phyloP scores from a whole-genome alignment of 2,113 vertebrate species.

The Herpailurus yagouaroundi region DNA sequence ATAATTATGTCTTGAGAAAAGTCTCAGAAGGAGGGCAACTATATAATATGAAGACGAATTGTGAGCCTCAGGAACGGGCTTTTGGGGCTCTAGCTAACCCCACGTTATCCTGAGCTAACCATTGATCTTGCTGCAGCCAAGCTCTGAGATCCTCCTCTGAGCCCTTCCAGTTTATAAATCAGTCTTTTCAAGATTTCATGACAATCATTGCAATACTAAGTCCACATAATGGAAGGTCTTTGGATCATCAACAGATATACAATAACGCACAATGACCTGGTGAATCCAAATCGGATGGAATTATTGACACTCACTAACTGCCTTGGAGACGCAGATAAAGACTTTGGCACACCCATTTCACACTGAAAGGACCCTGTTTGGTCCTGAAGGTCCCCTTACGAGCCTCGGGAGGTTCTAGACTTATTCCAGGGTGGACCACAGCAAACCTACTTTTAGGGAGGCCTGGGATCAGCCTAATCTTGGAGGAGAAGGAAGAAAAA shows the following conservation, averaged over 20 bases:
- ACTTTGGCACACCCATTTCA: background rate
- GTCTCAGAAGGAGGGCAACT: background rate
- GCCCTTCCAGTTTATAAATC: background rate
- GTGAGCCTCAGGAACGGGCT: background rate
- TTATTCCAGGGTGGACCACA: background rate
- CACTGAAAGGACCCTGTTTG: background rate
- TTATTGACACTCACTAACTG: background rate
- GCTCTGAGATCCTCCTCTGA: background rate
- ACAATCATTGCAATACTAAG: background rate
- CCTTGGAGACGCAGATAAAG: background rate
- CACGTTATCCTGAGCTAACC: background rate
- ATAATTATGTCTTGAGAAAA: background rate
- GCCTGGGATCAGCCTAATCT: background rate
- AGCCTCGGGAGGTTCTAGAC: background rate
- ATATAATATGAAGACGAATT: background rate
- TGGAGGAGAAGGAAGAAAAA: background rate
- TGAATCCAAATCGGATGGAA: background rate
- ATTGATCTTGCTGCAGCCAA: background rate
- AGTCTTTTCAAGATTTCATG: background rate
- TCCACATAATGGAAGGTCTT: background rate
- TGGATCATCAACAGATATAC: background rate
- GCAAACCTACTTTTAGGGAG: accelerated
- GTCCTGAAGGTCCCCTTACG: background rate
- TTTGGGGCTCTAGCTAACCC: background rate
- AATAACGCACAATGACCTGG: background rate